phyloP scores from a whole-genome alignment of 1,140 invertebrate species.

The Hypothenemus hampei region DNA sequence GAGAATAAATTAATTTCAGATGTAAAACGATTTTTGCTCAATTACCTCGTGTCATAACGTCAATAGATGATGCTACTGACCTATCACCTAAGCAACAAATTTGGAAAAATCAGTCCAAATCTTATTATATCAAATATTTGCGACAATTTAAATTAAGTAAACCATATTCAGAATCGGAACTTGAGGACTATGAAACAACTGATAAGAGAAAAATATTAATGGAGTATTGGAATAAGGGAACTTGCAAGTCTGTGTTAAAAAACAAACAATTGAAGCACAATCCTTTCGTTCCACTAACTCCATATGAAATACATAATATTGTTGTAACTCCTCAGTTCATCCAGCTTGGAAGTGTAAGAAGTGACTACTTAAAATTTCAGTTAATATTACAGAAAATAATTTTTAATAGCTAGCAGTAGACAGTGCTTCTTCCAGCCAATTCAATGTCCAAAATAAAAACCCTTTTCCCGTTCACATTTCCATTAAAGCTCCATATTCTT shows the following conservation, averaged over 20 bases:
- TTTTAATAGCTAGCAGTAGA: conserved; percentile 26
- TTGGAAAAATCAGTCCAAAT: conserved; percentile 3
- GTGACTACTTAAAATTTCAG: too few species aligned
- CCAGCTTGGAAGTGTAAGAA: conserved; percentile 27
- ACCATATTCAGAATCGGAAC: background rate
- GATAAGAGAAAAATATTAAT: conserved; percentile 2
- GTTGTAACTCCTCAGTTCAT: conserved; percentile 27
- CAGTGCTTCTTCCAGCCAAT: conserved; percentile 16
- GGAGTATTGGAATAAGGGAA: background rate
- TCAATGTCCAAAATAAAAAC: conserved; percentile 28
- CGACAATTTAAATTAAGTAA: too few species aligned
- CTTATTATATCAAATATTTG: conserved; percentile 19
- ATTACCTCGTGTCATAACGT: conserved; percentile 13
- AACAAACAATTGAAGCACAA: background rate
- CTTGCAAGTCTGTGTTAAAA: background rate
- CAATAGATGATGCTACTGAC: conserved; percentile 18
- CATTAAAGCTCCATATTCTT: conserved; percentile 21
- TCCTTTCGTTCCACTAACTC: conserved; percentile 27
- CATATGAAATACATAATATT: conserved; percentile 23
- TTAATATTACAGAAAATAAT: conserved; percentile 2
- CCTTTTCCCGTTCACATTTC: conserved; percentile 25
- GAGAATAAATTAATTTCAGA: conserved; percentile 1
- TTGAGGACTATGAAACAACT: conserved; percentile 16
- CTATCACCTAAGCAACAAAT: conserved; percentile 1
- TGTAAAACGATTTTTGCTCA: conserved; percentile 27